These are phyloP conservation scores for Theretra japonica DNA, from an alignment of 2,888 invertebrate genomes.

Conservation along the genomic window DNA sequence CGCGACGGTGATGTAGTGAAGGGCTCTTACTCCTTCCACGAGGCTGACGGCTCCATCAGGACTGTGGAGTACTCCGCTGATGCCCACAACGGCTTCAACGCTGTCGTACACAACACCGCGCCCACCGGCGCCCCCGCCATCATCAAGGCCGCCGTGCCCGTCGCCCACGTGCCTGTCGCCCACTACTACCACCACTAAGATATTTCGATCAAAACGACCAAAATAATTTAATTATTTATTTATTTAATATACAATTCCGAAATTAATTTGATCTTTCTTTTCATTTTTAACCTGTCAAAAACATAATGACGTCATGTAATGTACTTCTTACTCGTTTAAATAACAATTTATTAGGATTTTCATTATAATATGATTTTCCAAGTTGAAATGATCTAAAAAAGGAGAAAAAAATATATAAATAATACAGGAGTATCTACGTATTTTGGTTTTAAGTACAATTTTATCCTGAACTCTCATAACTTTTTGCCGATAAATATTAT, in stretches of 20 bases:
- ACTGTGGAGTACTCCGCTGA: constrained; percentile 80
- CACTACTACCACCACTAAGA: constrained; percentile 30
- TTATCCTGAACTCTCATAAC: no score
- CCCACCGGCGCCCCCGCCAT: constrained; percentile 37
- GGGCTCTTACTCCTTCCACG: constrained; percentile 62
- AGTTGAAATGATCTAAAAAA: no score
- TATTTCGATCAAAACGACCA: not conserved
- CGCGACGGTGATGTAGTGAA: constrained; percentile 74
- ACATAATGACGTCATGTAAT: not conserved
- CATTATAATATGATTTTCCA: no score
- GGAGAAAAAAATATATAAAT: no score
- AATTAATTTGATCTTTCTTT: not conserved
- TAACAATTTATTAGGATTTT: no score
- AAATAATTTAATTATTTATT: constrained; percentile 14
- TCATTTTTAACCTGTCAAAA: not conserved
- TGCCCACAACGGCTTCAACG: constrained; percentile 76
- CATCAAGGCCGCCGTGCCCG: constrained; percentile 27
- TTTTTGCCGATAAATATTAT: no score
- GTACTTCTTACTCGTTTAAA: no score
- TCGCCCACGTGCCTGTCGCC: not conserved
- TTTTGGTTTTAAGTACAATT: no score
- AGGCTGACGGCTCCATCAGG: constrained; percentile 28
- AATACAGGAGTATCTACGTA: no score
- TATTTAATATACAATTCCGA: not conserved
- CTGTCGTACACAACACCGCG: constrained; percentile 65